A percentile compares a stretch with the other conserved stretches of the same genome.
These are phyloP conservation scores for Ageneiosus marmoratus DNA, from an alignment of 2,113 vertebrate genomes.

Conservation along the genomic window DNA sequence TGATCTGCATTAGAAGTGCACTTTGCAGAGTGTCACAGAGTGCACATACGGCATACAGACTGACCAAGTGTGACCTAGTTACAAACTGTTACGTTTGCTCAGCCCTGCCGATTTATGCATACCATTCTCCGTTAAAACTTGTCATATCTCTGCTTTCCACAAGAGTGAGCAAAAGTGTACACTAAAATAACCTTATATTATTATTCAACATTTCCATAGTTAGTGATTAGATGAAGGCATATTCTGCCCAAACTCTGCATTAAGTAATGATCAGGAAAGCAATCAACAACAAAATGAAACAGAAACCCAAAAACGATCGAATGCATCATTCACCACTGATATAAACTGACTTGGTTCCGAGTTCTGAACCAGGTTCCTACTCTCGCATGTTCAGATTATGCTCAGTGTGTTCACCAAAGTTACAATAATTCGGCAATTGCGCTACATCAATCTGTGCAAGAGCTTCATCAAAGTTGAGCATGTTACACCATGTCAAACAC, in stretches of 20 bases:
- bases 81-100: neutral
- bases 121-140: constrained; percentile 6
- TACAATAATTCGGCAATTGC: neutral
- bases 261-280: neutral
- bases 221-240: neutral
- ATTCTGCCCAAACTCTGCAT: neutral
- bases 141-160: constrained; percentile 16
- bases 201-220: neutral
- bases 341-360: neutral
- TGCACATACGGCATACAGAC: neutral
- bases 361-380: neutral
- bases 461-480: neutral
- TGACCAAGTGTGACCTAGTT: constrained; percentile 16
- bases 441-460: neutral
- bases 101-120: constrained; percentile 3
- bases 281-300: neutral
- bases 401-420: neutral
- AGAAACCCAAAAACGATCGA: neutral
- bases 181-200: neutral
- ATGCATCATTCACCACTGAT: neutral
- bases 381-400: neutral
- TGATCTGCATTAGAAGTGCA: neutral
- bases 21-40: constrained; percentile 3
- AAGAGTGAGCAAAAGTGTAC: neutral
- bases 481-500: neutral